Percentiles rank a stretch among this genome's conserved stretches.
Conservation (phyloP, 1,140 invertebrate species). For the Aphelinus certus region DNA sequence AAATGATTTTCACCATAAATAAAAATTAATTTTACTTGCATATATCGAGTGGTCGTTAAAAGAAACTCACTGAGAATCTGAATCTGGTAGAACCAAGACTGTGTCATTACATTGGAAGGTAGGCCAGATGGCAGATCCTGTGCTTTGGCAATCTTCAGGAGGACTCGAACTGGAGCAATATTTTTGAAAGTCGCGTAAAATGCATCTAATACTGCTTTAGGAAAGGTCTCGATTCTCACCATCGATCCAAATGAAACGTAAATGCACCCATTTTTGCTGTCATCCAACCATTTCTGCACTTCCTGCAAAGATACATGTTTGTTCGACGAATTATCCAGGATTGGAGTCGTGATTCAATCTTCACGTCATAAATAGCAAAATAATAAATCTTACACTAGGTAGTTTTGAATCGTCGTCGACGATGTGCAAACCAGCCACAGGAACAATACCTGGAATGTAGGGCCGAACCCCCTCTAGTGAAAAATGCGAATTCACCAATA, state of each 20-base stretch:
- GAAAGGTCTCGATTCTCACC: slow-evolving; percentile 71
- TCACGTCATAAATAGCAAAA: slow-evolving; percentile 54
- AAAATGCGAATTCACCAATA: slow-evolving; percentile 63
- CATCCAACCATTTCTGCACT: neutral
- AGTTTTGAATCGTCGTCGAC: slow-evolving; percentile 42
- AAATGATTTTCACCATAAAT: neutral
- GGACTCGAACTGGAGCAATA: slow-evolving; percentile 47
- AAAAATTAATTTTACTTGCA: neutral
- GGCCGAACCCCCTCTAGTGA: slow-evolving; percentile 59
- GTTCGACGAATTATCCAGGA: too few species aligned
- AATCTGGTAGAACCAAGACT: slow-evolving; percentile 74
- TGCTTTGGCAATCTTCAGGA: slow-evolving; percentile 53
- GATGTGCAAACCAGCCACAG: slow-evolving; percentile 52
- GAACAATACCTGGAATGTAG: slow-evolving; percentile 61
- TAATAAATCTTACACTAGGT: slow-evolving; percentile 42
- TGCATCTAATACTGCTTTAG: slow-evolving; percentile 44
- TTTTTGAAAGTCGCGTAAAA: slow-evolving; percentile 50
- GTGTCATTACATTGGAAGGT: slow-evolving; percentile 71
- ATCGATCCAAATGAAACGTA: slow-evolving; percentile 79
- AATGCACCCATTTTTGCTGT: slow-evolving; percentile 63
- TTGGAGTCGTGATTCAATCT: neutral
- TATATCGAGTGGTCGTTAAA: neutral
- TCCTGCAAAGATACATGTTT: slow-evolving; percentile 61
- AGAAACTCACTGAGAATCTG: slow-evolving; percentile 54
- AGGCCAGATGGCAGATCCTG: slow-evolving; percentile 56